Base-by-base conservation (phyloP, 2,797 vertebrate species). In the Brotula barbata region DNA sequence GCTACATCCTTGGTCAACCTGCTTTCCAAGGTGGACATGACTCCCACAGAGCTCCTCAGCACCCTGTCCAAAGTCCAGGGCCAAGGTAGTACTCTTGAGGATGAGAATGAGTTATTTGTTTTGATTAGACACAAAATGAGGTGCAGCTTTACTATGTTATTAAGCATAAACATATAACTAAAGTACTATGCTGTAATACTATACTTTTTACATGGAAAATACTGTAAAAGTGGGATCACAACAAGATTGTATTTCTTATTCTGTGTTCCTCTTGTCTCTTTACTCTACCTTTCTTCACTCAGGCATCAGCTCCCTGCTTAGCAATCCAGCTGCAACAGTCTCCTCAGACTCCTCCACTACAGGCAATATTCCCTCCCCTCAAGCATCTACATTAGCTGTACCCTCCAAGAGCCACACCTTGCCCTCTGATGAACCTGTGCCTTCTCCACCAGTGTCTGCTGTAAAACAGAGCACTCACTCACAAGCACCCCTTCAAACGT, bases 1-100 rank as follows among this genome's bases (percentile, higher is more conserved):
- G 71, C 93, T 0, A 93, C 89, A 58, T 92, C 96, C 0, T 84
- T 97, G 75, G 94, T 93, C 40, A 95, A 90, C 70, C 92, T 98
- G 39, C 91, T 98, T 40, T 96, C 97, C 20, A 94, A 95, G 67
- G 95, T 97, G 50, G 96, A 98, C 45, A 87, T 98, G 83, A 96
- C 90, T 75, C 92, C 95, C 0, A 91, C 93, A 73, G 93, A 93
- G 40, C 91, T 99, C 74, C 85, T 99, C n/a, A 93, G 92, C 0
- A 95, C 92, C 42, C 93, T 98, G 71, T 94, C 95, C 74, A 97
- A 96, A 91, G 94, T 78, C 85, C 95, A 93, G 82, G 84, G 37
- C 64, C 92, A 28, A 68, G 90, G 15, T 86, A 74, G 89, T 6
- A 77, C 90, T 0, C 53, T 93, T 68, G 94, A 95, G 87, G 95